Base-by-base conservation (phyloP, 2,113 vertebrate species). In the Aptenodytes forsteri region DNA sequence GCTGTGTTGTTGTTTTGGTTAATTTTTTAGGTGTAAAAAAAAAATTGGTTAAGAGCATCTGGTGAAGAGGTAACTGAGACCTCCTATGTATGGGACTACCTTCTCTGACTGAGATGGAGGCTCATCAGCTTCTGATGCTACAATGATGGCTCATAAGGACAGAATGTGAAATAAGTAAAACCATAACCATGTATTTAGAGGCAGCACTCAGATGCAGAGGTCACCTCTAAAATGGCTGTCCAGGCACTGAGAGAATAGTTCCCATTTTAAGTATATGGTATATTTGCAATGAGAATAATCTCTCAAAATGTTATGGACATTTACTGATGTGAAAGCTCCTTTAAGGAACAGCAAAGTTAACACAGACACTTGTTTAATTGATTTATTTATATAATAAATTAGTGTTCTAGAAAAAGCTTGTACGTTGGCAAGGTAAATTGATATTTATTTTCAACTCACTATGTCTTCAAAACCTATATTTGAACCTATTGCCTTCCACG, bases 71-170 rank as follows among this genome's bases (percentile, higher is more conserved):
- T 25, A 13, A 7, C 32, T 55, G 75, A 38, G 46, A 17, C 10
- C 2, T 13, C 10, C 2, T 11, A 7, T 4, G 12, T 50, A 4
- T 10, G 19, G 16, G 55, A 34, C 36, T 75, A 2, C 3, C n/a
- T 75, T 87, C 42, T 65, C 26, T 56, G 44, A 9, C n/a, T 34
- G 49, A 70, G 67, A 19, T 34, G 42, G 22, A 52, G 44, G n/a
- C 49, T 29, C 10, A 40, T 25, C 72, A 67, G 47, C 7, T 52
- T 69, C 47, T 40, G 50, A 34, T 40, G 29, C 23, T 56, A 27
- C 18, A 47, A 13, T 23, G 42, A 32, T 38, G 27, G 13, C 10
- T 90, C 2, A 0, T 52, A 71, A 76, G 47, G 19, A 52, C 6
- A 15, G 10, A 66, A 34, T 26, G 14, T n/a, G 54, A 83, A 49